Percentiles rank a stretch among this genome's conserved stretches.
Evolutionary conservation across 2,797 vertebrate genomes (phyloP).

Genomic region (Florisuga fusca): DNA sequence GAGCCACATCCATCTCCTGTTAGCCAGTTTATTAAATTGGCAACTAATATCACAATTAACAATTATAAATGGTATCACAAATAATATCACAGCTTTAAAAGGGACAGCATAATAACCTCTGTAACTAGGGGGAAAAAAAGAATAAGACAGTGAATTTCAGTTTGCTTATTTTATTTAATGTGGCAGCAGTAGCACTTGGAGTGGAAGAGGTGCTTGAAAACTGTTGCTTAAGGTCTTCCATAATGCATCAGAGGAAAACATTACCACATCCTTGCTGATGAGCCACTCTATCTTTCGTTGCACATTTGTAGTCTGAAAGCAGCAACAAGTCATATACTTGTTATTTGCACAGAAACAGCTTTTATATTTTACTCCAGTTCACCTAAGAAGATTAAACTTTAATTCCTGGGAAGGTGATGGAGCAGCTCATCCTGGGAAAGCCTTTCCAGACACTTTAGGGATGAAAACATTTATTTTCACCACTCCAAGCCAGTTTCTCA

Average conservation of each 20-base stretch:
- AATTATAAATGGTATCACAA: background rate
- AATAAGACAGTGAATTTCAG: background rate
- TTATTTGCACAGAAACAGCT: background rate
- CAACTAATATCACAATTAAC: background rate
- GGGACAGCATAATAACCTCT: background rate
- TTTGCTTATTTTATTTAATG: slow-evolving; percentile 6
- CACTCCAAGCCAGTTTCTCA: background rate
- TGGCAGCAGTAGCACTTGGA: background rate
- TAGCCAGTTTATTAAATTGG: background rate
- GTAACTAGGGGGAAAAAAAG: background rate
- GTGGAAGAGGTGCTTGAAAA: background rate
- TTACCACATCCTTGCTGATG: background rate
- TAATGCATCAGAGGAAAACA: background rate
- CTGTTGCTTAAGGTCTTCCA: background rate
- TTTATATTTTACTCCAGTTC: background rate
- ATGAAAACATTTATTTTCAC: background rate
- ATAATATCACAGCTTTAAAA: background rate
- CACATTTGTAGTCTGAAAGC: slow-evolving; percentile 12
- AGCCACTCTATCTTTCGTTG: background rate
- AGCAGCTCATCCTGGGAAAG: background rate
- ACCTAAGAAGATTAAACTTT: background rate
- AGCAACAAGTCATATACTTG: background rate
- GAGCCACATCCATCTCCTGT: background rate
- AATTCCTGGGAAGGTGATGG: background rate
- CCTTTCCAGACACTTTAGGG: background rate